A percentile compares a stretch with the other conserved stretches of the same genome.
These are phyloP conservation scores for Macroglossus sobrinus DNA, from an alignment of 2,113 vertebrate species.

Conservation along the genomic window DNA sequence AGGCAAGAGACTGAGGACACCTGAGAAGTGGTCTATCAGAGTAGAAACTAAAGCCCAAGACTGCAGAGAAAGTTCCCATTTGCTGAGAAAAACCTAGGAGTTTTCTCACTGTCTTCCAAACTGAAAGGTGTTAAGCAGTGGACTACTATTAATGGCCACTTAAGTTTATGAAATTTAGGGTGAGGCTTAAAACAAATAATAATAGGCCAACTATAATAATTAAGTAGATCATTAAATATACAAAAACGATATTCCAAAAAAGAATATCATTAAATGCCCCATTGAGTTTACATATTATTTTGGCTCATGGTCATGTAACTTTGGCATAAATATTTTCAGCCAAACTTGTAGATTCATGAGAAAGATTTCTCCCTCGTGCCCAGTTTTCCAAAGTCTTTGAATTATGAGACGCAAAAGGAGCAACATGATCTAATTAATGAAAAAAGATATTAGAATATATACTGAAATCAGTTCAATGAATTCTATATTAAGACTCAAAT, in stretches of 20 bases:
- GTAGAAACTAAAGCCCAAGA: not conserved
- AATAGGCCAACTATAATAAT: not conserved
- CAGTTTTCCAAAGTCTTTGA: slow-evolving; percentile 26
- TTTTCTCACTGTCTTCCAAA: not conserved
- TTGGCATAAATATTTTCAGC: not conserved
- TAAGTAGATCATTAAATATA: not conserved
- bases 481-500: not conserved
- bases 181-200: not conserved
- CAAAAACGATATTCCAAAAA: not conserved
- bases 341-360: not conserved
- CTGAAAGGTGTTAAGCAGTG: not conserved
- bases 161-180: slow-evolving; percentile 7
- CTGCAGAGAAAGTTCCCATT: not conserved
- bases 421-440: not conserved
- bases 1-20: not conserved
- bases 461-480: not conserved
- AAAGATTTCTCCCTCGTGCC: not conserved
- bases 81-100: not conserved
- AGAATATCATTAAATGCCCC: not conserved
- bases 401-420: not conserved
- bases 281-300: not conserved
- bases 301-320: not conserved
- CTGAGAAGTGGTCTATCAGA: not conserved
- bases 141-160: not conserved
- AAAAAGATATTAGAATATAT: not conserved